These are phyloP conservation scores for Lordiphosa clarofinis DNA, from an alignment of 1,140 invertebrate species.

Conservation along the genomic window DNA sequence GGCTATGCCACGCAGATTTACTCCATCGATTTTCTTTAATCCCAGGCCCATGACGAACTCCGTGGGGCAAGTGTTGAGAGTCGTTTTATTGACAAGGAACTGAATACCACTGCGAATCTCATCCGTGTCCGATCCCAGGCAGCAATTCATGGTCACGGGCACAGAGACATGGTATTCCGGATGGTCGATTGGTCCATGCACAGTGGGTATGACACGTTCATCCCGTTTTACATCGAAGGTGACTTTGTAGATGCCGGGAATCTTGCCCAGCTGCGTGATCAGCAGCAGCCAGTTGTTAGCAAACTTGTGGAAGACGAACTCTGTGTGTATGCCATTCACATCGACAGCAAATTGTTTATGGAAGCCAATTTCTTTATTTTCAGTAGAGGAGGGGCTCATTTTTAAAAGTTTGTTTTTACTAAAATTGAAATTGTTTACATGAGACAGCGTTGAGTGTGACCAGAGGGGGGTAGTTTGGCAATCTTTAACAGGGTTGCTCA, in stretches of 20 bases:
- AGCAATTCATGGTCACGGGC: slow-evolving; percentile 54
- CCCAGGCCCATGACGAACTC: slow-evolving; percentile 63
- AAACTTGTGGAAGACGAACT: slow-evolving; percentile 67
- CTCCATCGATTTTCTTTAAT: slow-evolving; percentile 48
- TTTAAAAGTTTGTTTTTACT: slow-evolving; percentile 28
- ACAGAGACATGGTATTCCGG: slow-evolving; percentile 55
- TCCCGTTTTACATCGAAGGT: slow-evolving; percentile 53
- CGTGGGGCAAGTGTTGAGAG: slow-evolving; percentile 47
- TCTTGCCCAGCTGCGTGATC: slow-evolving; percentile 61
- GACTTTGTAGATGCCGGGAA: slow-evolving; percentile 63
- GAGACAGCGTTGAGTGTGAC: too few relatives aligned
- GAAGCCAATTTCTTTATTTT: slow-evolving; percentile 39
- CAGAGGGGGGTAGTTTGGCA: too few relatives aligned
- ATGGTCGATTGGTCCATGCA: slow-evolving; percentile 43
- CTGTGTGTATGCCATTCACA: slow-evolving; percentile 54
- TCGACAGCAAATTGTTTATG: slow-evolving; percentile 50
- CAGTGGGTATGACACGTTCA: slow-evolving; percentile 17
- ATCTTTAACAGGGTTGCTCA: too few relatives aligned
- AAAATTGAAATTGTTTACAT: slow-evolving; percentile 22
- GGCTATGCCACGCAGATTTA: slow-evolving; percentile 48
- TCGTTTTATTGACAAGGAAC: slow-evolving; percentile 62
- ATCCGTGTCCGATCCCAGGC: slow-evolving; percentile 51
- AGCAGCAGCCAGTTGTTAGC: slow-evolving; percentile 69
- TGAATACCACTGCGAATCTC: slow-evolving; percentile 68
- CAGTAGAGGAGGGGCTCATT: not conserved